Evolutionary conservation across 2,113 vertebrate species (phyloP).

Genomic region (Nibea coibor): DNA sequence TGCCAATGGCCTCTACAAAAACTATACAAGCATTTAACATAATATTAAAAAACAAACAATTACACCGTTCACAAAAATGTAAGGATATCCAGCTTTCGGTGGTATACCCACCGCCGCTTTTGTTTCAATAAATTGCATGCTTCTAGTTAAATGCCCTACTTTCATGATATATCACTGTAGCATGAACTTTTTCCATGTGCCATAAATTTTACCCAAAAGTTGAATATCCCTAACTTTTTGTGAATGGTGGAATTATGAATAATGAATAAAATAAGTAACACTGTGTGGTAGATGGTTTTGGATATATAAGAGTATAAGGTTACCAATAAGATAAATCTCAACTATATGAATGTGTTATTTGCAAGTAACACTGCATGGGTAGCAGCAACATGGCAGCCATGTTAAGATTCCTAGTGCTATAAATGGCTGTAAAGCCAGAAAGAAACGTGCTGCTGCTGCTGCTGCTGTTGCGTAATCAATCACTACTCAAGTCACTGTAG

Average conservation of each 20-base stretch:
- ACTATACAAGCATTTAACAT: not conserved
- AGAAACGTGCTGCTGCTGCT: not conserved
- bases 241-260: too few species aligned
- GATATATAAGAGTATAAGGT: not conserved
- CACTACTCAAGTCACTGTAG: not conserved
- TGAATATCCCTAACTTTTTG: too few species aligned
- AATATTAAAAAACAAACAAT: too few species aligned
- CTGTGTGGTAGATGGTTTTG: not conserved
- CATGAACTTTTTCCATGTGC: too few species aligned
- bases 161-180: too few species aligned
- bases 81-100: too few species aligned
- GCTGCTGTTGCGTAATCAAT: not conserved
- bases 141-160: too few species aligned
- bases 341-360: not conserved
- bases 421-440: not conserved
- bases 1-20: not conserved
- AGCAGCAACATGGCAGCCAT: not conserved
- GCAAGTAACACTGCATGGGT: too few species aligned
- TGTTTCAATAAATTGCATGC: too few species aligned
- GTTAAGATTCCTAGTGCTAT: not conserved
- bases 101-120: too few species aligned
- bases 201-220: too few species aligned
- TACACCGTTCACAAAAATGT: too few species aligned
- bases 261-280: not conserved
- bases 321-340: not conserved